Evolutionary conservation across 2,797 vertebrate species (phyloP), one percentile per base, ranked within the genome.

Genomic region (Hylomyscus alleni): DNA sequence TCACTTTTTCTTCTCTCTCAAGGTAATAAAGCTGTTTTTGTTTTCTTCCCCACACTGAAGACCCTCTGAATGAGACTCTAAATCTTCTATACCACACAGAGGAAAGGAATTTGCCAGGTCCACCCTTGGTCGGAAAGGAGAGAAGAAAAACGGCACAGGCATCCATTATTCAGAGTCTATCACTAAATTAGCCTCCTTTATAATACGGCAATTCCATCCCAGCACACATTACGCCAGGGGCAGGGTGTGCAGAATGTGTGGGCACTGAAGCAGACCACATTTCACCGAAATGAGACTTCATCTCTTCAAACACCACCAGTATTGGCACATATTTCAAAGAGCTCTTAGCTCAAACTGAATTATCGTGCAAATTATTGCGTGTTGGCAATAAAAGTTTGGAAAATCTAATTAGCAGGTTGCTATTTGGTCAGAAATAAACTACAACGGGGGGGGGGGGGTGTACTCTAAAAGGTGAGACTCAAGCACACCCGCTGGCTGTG

Each of bases 331-430:
- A 78, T 75, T 78, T 96, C 92, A 78, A 94, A 76, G 11, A 50
- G 80, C n/a, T 80, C 50, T 95, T 62, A 50, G 94, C 22, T 88
- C 72, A 20, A 76, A 65, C 26, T 29, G 58, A 52, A 78, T 90
- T 17, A n/a, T 77, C 44, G 67, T 69, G 69, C 60, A 93, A 92
- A 95, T 40, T 31, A 84, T 19, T 87, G 60, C 54, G 72, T 44
- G n/a, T 73, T 52, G 75, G 60, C 72, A 73, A 84, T 73, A 40
- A 83, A 95, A 97, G 87, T 97, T 95, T 58, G 75, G 37, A 75
- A 95, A 94, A 90, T 29, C 78, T 85, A 82, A 87, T 58, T 40
- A 91, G 91, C 83, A 54, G 6, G 50, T 29, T 89, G 62, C 60
- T 91, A 34, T 86, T 58, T 72, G 93, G 72, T 87, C 77, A 58